These are phyloP conservation scores for Sebastes melanostomus DNA, from an alignment of 2,797 vertebrate species.

Conservation along the genomic window DNA sequence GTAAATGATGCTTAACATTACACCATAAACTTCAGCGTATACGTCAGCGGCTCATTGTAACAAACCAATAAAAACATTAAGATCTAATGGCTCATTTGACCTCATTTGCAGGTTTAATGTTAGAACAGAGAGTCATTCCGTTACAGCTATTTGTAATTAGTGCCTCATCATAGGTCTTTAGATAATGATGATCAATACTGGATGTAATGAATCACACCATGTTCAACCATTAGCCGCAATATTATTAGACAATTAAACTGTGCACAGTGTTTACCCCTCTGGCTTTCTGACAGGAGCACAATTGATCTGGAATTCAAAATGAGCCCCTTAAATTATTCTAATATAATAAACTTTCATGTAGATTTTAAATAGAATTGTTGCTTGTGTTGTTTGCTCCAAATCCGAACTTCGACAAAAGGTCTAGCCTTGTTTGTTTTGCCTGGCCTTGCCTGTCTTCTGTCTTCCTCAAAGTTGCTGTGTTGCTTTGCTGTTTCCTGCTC, in stretches of 20 bases:
- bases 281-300: conserved; percentile 4
- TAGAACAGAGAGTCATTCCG: not conserved
- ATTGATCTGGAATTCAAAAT: conserved; percentile 2
- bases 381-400: not conserved
- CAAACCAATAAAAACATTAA: not conserved
- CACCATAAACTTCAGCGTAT: not conserved
- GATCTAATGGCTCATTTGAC: not conserved
- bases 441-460: not conserved
- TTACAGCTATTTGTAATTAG: not conserved
- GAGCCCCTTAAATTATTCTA: not conserved
- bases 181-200: not conserved
- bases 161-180: not conserved
- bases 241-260: conserved; percentile 1
- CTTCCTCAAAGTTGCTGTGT: too few species aligned
- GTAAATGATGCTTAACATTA: not conserved
- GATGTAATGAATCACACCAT: not conserved
- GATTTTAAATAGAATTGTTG: not conserved
- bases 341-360: not conserved
- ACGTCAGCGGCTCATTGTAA: not conserved
- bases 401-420: too few species aligned
- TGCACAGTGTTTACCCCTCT: conserved; percentile 1
- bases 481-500: too few species aligned
- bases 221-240: not conserved
- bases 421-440: not conserved
- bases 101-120: conserved; percentile 2